A percentile compares a stretch with the other conserved stretches of the same genome.
phyloP scores from a whole-genome alignment of 2,797 vertebrate species.

The Champsocephalus esox region DNA sequence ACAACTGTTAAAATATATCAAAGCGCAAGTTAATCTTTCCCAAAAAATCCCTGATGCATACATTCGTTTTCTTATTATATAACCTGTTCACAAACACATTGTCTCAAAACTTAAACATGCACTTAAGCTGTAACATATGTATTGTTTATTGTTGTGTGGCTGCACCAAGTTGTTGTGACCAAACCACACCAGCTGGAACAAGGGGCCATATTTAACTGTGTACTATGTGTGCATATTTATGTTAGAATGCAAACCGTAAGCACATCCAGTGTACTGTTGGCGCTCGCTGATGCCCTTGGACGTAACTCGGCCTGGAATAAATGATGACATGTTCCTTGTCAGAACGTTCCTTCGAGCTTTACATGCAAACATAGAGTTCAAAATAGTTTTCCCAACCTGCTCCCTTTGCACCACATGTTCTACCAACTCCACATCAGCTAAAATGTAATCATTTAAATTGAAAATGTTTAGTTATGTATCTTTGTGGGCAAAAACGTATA shows the following conservation, averaged over 20 bases:
- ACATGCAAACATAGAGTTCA: conserved; percentile 35
- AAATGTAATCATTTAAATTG: conserved; percentile 1
- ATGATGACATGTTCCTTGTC: conserved; percentile 44
- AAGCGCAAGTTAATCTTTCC: too few relatives aligned
- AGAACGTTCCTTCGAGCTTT: conserved; percentile 17
- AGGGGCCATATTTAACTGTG: conserved; percentile 55
- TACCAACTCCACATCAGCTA: background rate
- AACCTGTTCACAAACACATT: background rate
- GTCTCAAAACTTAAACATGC: background rate
- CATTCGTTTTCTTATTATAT: background rate
- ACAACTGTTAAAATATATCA: too few relatives aligned
- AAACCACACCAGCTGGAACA: conserved; percentile 57
- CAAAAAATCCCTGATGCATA: too few relatives aligned
- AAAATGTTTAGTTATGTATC: background rate
- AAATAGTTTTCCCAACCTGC: conserved; percentile 29
- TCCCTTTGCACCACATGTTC: background rate
- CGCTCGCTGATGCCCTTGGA: conserved; percentile 32
- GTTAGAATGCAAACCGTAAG: conserved; percentile 36
- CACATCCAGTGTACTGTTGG: conserved; percentile 25
- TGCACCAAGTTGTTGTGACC: conserved; percentile 50
- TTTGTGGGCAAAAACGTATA: conserved; percentile 6
- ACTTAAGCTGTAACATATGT: background rate
- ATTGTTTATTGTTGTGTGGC: conserved; percentile 32
- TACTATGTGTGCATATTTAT: conserved; percentile 39
- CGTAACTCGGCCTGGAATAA: conserved; percentile 31